Conservation (phyloP, 2,888 invertebrate species). For the Sinohyriopsis cumingii region DNA sequence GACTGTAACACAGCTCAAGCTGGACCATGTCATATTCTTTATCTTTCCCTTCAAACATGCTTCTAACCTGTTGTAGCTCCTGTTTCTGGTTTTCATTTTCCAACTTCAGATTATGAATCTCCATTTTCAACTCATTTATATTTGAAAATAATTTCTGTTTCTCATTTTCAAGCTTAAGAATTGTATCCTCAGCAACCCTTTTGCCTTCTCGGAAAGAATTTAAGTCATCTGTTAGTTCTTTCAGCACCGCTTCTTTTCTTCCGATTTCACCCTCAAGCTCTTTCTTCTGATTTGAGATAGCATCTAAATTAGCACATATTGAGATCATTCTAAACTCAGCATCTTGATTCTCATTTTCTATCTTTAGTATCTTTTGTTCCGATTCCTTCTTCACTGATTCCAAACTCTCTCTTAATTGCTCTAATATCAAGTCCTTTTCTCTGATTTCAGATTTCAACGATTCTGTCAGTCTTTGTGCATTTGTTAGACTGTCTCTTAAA, state of each 20-base stretch:
- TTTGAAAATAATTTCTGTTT: slow-evolving; percentile 20
- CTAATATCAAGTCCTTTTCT: slow-evolving; percentile 23
- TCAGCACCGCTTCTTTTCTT: slow-evolving; percentile 37
- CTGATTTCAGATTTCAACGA: slow-evolving; percentile 31
- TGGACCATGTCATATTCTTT: slow-evolving; percentile 23
- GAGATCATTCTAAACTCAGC: slow-evolving; percentile 22
- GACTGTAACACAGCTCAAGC: slow-evolving; percentile 19
- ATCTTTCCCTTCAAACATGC: slow-evolving; percentile 20
- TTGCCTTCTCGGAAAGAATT: slow-evolving; percentile 33
- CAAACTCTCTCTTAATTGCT: slow-evolving; percentile 18
- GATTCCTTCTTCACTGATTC: slow-evolving; percentile 28
- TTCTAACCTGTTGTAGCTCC: slow-evolving; percentile 32
- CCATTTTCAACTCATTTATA: slow-evolving; percentile 17
- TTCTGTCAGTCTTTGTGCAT: slow-evolving; percentile 32
- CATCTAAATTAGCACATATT: slow-evolving; percentile 22
- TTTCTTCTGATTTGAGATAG: slow-evolving; percentile 40
- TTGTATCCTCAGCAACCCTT: slow-evolving; percentile 19
- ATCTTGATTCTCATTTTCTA: slow-evolving; percentile 10
- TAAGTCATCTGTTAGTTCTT: slow-evolving; percentile 28
- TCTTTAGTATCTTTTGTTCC: slow-evolving; percentile 24
- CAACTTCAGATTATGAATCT: slow-evolving; percentile 4
- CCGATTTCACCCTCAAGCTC: slow-evolving; percentile 24
- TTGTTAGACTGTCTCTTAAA: slow-evolving; percentile 33
- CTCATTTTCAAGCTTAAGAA: slow-evolving; percentile 25
- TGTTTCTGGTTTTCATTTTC: slow-evolving; percentile 39